Conservation (phyloP, 2,113 vertebrate species). For the Hippocampus comes region DNA sequence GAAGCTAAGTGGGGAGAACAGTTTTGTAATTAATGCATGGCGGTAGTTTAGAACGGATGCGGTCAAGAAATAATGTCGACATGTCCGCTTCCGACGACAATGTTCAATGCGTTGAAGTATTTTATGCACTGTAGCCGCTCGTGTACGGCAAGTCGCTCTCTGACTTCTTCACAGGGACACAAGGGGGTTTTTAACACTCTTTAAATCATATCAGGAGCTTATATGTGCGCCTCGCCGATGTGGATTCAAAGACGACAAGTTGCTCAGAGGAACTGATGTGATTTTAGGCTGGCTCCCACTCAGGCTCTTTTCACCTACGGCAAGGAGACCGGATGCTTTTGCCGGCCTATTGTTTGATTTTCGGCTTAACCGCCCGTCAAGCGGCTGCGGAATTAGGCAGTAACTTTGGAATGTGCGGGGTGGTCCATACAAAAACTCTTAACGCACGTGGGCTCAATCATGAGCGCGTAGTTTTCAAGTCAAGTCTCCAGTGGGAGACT, state of each 20-base stretch:
- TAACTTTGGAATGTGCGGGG: neutral
- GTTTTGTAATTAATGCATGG: constrained; percentile 16
- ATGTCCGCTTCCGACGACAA: neutral
- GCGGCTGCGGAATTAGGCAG: neutral
- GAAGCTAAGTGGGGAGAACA: neutral
- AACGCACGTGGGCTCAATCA: neutral
- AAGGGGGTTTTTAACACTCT: neutral
- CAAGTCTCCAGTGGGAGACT: neutral
- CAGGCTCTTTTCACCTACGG: constrained; percentile 1
- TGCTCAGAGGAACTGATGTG: constrained; percentile 22
- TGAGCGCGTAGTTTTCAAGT: neutral
- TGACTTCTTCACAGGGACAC: neutral
- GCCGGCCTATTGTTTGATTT: constrained; percentile 3
- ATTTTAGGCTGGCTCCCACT: constrained; percentile 26
- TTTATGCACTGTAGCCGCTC: neutral
- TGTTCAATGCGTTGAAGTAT: neutral
- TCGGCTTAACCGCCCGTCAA: neutral
- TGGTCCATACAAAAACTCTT: neutral
- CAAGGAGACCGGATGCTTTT: neutral
- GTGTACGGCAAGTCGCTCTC: neutral
- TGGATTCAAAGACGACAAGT: constrained; percentile 1
- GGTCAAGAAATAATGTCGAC: constrained; percentile 1
- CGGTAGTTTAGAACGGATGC: constrained; percentile 6
- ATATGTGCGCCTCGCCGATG: constrained; percentile 3
- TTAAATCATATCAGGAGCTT: constrained; percentile 2